Conservation (phyloP, 2,113 vertebrate species). For the Charina bottae region DNA sequence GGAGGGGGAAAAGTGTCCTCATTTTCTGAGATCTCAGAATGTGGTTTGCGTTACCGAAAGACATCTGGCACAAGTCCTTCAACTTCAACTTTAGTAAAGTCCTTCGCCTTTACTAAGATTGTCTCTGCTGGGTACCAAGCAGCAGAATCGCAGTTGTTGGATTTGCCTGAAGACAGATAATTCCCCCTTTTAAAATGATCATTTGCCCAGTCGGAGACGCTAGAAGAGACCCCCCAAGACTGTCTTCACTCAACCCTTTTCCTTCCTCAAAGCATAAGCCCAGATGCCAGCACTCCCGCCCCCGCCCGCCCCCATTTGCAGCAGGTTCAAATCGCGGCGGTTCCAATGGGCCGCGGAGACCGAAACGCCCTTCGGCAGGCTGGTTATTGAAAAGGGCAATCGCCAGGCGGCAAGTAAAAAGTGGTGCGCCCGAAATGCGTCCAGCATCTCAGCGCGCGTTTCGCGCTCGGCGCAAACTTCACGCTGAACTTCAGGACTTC, state of each 20-base stretch:
- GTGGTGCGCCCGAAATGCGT: not conserved
- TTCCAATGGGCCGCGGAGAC: not conserved
- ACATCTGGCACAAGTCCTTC: not conserved
- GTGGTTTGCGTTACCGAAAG: no score
- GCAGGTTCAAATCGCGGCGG: not conserved
- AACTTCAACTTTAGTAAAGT: not conserved
- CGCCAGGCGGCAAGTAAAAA: not conserved
- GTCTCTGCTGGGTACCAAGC: not conserved
- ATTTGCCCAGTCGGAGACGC: not conserved
- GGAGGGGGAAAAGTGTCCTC: no score
- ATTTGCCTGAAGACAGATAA: not conserved
- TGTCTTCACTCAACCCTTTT: not conserved
- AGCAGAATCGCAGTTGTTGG: not conserved
- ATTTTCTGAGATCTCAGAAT: not conserved
- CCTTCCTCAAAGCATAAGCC: not conserved
- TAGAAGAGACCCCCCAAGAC: not conserved
- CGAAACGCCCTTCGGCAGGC: not conserved
- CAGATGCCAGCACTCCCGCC: not conserved
- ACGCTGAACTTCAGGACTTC: constrained; percentile 26
- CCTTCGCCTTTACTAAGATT: not conserved
- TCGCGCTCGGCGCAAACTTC: not conserved
- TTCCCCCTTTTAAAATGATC: not conserved
- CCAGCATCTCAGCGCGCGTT: not conserved
- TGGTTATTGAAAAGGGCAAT: not conserved
- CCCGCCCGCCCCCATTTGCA: not conserved